A percentile compares a stretch with the other conserved stretches of the same genome.
Conservation (phyloP, 1,140 invertebrate species). For the Dendroctonus valens region DNA sequence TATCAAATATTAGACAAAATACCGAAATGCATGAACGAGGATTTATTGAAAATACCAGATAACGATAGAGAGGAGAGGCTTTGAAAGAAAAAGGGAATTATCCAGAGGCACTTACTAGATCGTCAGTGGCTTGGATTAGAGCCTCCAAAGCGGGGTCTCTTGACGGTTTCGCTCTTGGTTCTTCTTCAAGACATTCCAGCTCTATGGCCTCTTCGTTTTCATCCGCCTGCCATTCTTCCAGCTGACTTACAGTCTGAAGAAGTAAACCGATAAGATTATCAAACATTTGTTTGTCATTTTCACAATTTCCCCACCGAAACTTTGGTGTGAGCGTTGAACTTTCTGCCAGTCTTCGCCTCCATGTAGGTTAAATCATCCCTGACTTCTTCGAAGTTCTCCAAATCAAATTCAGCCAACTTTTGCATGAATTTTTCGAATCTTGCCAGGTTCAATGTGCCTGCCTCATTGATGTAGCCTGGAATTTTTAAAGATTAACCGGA, state of each 20-base stretch:
- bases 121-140: conserved; percentile 60
- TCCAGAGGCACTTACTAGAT: conserved; percentile 53
- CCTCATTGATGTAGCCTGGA: conserved; percentile 89
- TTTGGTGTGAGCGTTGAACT: conserved; percentile 29
- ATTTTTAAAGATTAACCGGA: not conserved
- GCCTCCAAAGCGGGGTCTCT: conserved; percentile 55
- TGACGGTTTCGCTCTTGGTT: conserved; percentile 22
- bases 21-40: no score
- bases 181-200: conserved; percentile 37
- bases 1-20: no score
- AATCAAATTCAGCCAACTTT: conserved; percentile 74
- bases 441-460: conserved; percentile 77
- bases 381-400: conserved; percentile 80
- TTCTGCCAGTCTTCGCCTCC: conserved; percentile 68
- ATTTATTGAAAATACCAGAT: no score
- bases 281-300: not conserved
- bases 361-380: conserved; percentile 86
- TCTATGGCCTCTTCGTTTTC: conserved; percentile 28
- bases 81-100: no score
- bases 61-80: no score
- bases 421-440: conserved; percentile 87
- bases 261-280: not conserved
- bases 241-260: conserved; percentile 13
- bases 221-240: conserved; percentile 34
- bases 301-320: conserved; percentile 13